Conservation (phyloP, 2,797 vertebrate species). For the Urocyon cinereoargenteus region DNA sequence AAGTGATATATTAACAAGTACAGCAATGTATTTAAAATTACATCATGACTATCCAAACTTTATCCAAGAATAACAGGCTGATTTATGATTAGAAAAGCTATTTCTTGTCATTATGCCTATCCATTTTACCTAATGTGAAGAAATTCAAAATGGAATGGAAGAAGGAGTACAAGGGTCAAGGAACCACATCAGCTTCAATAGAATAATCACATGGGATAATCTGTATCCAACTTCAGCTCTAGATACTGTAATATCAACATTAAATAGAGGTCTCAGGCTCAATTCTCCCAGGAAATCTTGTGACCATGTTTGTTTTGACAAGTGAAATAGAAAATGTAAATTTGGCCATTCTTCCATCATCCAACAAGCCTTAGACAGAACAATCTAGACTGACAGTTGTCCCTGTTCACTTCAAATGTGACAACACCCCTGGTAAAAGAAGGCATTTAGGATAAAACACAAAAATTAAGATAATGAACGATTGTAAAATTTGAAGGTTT, state of each 20-base stretch:
- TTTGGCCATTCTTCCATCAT: slow-evolving; percentile 2
- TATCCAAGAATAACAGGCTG: not conserved
- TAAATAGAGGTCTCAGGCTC: not conserved
- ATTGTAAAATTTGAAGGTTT: slow-evolving; percentile 31
- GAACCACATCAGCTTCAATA: not conserved
- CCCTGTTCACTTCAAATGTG: slow-evolving; percentile 9
- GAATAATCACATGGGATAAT: not conserved
- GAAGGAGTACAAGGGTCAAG: not conserved
- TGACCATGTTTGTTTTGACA: slow-evolving; percentile 1
- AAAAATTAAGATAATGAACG: not conserved
- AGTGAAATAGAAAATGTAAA: slow-evolving; percentile 13
- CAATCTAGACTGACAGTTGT: not conserved
- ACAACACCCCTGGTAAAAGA: not conserved
- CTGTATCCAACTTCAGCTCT: slow-evolving; percentile 21
- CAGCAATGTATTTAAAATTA: not conserved
- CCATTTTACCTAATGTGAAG: slow-evolving; percentile 14
- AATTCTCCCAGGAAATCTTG: not conserved
- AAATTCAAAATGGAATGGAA: slow-evolving; percentile 32
- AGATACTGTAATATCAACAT: not conserved
- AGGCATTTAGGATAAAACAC: not conserved
- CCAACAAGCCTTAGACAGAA: slow-evolving; percentile 30
- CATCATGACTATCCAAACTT: not conserved
- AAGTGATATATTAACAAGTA: not conserved
- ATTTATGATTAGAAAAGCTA: not conserved
- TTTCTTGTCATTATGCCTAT: slow-evolving; percentile 17